Conservation (phyloP, 2,113 vertebrate species). For the Numenius arquata region DNA sequence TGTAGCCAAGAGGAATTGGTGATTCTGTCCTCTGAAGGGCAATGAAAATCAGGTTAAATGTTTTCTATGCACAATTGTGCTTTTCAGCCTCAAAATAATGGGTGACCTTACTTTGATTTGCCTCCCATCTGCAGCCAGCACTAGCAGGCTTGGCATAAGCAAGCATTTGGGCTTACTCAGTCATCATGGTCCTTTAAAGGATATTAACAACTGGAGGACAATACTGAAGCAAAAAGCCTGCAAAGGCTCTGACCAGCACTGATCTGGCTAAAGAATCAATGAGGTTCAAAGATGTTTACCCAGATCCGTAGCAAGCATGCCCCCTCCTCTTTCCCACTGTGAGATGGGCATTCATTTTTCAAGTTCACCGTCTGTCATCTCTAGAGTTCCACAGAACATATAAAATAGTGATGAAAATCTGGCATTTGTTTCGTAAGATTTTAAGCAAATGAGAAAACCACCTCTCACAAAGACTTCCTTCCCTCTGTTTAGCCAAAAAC, state of each 20-base stretch:
- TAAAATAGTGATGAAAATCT: neutral
- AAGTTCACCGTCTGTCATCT: neutral
- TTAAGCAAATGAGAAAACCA: neutral
- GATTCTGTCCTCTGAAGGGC: neutral
- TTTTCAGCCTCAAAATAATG: neutral
- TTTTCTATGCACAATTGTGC: neutral
- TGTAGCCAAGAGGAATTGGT: neutral
- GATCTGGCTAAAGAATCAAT: neutral
- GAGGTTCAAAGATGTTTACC: neutral
- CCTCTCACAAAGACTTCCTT: neutral
- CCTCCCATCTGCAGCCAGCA: neutral
- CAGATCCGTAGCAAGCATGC: neutral
- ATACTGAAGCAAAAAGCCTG: neutral
- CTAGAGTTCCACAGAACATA: neutral
- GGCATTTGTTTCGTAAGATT: neutral
- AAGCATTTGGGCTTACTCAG: neutral
- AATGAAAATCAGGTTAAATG: neutral
- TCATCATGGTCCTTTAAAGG: neutral
- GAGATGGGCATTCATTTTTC: neutral
- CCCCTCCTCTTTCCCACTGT: neutral
- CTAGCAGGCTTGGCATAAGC: neutral
- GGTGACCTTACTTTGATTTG: neutral
- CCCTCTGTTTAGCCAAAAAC: neutral
- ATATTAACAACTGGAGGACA: neutral
- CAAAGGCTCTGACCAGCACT: neutral